Percentiles rank a stretch among this genome's conserved stretches.
Conservation (phyloP, 2,888 invertebrate species). For the Scaptomyza cyrtandrae region DNA sequence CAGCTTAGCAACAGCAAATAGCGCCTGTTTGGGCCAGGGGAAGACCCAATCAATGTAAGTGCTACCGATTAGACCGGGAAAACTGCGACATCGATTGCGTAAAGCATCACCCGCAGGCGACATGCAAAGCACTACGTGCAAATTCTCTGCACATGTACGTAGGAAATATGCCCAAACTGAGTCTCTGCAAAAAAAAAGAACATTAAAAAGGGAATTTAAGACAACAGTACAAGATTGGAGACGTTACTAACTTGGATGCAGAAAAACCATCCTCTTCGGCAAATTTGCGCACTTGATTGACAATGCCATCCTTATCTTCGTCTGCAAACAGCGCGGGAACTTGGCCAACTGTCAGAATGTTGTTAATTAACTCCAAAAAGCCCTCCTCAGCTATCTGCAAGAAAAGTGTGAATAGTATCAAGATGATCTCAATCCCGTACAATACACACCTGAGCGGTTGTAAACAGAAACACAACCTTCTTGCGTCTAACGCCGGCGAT, state of each 20-base stretch:
- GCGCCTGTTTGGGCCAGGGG: conserved; percentile 96
- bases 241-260: conserved; percentile 87
- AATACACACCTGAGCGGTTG: conserved; percentile 89
- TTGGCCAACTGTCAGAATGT: conserved; percentile 94
- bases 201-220: neutral
- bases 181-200: conserved; percentile 86
- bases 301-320: conserved; percentile 93
- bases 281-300: conserved; percentile 88
- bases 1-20: conserved; percentile 93
- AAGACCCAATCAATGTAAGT: conserved; percentile 97
- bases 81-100: conserved; percentile 93
- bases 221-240: neutral
- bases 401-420: neutral
- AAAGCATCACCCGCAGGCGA: conserved; percentile 93
- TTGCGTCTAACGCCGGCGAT: conserved; percentile 92
- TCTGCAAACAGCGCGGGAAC: conserved; percentile 94
- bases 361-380: conserved; percentile 95
- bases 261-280: conserved; percentile 90
- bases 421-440: neutral
- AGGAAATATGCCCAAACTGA: conserved; percentile 94
- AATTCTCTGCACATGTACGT: conserved; percentile 90
- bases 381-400: conserved; percentile 89
- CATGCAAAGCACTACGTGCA: conserved; percentile 96
- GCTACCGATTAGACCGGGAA: conserved; percentile 96
- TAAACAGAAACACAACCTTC: conserved; percentile 92